Evolutionary conservation across 2,113 vertebrate genomes (phyloP).

Genomic region (Hipposideros armiger): DNA sequence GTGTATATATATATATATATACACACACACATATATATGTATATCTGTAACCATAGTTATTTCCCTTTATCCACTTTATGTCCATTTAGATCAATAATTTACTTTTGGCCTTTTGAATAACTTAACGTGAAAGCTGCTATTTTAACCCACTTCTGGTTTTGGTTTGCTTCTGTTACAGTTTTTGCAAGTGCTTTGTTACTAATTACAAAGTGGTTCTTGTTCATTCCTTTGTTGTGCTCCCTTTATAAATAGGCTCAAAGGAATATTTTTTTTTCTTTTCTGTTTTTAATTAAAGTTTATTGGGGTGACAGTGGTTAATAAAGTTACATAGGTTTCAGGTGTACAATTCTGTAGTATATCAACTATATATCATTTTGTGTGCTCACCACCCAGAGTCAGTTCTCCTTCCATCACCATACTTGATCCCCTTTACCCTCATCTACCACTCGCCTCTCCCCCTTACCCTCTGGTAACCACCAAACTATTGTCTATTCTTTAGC

Average conservation of each 20-base stretch:
- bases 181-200: conserved; percentile 4
- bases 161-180: background rate
- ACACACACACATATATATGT: background rate
- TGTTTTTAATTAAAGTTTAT: no score
- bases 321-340: no score
- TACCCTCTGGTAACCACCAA: no score
- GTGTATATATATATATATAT: background rate
- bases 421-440: no score
- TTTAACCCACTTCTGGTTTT: conserved; percentile 3
- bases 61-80: background rate
- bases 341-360: no score
- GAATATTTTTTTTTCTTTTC: background rate
- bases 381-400: no score
- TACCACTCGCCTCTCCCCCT: no score
- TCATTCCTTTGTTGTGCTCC: conserved; percentile 3
- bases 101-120: conserved; percentile 63
- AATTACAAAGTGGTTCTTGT: background rate
- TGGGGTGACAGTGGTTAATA: no score
- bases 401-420: no score
- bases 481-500: background rate
- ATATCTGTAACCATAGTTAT: background rate
- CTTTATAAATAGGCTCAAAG: background rate
- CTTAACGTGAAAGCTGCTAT: conserved; percentile 28
- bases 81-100: conserved; percentile 40
- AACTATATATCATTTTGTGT: no score